phyloP scores from a whole-genome alignment of 2,797 vertebrate species.

The Rhodeus uyekii region DNA sequence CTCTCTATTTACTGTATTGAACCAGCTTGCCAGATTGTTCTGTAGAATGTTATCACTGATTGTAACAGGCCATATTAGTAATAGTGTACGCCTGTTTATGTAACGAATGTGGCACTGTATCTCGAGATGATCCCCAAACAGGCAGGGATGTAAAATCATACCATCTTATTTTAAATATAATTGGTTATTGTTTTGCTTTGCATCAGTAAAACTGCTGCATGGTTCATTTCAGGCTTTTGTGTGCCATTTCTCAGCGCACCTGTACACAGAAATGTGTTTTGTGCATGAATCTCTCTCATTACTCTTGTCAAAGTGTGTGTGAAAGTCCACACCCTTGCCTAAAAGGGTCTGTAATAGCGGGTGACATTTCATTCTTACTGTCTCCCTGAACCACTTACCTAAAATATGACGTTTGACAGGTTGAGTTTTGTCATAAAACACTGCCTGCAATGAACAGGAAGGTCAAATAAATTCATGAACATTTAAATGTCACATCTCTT shows the following conservation, averaged over 20 bases:
- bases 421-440: neutral
- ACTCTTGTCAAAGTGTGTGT: neutral
- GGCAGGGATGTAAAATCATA: neutral
- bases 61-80: neutral
- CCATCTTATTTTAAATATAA: neutral
- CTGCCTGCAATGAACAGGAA: constrained; percentile 18
- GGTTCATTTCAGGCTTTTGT: constrained; percentile 22
- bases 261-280: neutral
- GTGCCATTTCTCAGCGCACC: neutral
- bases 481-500: constrained; percentile 40
- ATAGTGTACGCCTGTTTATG: neutral
- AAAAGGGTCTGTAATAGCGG: neutral
- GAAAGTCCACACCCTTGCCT: neutral
- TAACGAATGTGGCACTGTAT: too few species aligned
- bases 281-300: constrained; percentile 7
- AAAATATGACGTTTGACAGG: constrained; percentile 1
- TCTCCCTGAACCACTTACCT: neutral
- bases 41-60: neutral
- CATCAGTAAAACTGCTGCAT: neutral
- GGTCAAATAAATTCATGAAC: constrained; percentile 6
- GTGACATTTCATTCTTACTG: neutral
- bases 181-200: neutral
- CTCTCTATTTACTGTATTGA: too few species aligned
- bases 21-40: neutral
- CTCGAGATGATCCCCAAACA: neutral